These are phyloP conservation scores for Macaria notata DNA, from an alignment of 2,888 invertebrate genomes.

Conservation along the genomic window DNA sequence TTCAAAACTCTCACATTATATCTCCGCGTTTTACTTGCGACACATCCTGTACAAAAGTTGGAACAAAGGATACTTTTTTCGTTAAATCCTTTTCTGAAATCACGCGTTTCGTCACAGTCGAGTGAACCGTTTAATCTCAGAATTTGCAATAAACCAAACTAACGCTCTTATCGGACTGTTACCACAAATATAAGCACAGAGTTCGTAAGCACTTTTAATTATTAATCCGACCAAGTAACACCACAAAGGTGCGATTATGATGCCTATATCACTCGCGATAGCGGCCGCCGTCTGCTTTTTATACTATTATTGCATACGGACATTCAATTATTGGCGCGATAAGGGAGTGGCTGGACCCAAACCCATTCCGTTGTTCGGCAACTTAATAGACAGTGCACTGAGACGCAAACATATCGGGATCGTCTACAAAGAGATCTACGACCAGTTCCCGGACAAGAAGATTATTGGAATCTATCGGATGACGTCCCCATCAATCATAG, in stretches of 20 bases:
- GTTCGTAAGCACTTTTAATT: slow-evolving; percentile 8
- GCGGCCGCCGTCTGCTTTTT: slow-evolving; percentile 15
- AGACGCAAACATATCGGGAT: slow-evolving; percentile 40
- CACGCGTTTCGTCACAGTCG: not conserved
- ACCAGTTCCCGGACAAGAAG: slow-evolving; percentile 51
- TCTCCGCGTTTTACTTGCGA: not conserved
- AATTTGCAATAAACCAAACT: slow-evolving; percentile 2
- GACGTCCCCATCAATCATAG: slow-evolving; percentile 46
- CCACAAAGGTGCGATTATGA: slow-evolving; percentile 19
- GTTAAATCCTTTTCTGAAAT: slow-evolving; percentile 1
- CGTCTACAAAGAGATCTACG: slow-evolving; percentile 46
- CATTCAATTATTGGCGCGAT: slow-evolving; percentile 42
- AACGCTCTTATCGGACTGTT: slow-evolving; percentile 12
- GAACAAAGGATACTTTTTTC: not conserved
- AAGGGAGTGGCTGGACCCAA: slow-evolving; percentile 50
- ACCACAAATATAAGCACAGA: slow-evolving; percentile 22
- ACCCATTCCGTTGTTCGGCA: slow-evolving; percentile 43
- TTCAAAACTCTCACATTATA: not conserved
- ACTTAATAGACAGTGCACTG: slow-evolving; percentile 39
- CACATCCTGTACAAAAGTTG: not conserved
- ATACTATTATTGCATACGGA: slow-evolving; percentile 39
- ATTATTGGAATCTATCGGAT: slow-evolving; percentile 54
- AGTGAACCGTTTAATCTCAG: slow-evolving; percentile 1
- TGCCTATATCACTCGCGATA: slow-evolving; percentile 11
- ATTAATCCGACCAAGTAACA: slow-evolving; percentile 5